phyloP scores from a whole-genome alignment of 2,113 vertebrate species.

The Otus sunia region DNA sequence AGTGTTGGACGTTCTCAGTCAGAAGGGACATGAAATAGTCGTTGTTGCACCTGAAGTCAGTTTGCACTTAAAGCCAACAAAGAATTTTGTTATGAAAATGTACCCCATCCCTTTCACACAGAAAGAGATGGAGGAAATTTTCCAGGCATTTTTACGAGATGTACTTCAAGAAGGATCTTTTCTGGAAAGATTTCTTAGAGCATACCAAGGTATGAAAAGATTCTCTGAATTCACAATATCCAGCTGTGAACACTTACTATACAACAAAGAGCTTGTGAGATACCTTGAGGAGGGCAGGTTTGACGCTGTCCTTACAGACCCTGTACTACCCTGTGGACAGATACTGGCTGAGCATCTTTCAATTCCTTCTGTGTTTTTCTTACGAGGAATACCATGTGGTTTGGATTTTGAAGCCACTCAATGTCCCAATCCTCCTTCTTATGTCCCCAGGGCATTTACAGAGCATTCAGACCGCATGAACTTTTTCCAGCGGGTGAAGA shows the following conservation, averaged over 20 bases:
- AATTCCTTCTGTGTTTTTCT: constrained; percentile 77
- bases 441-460: constrained; percentile 55
- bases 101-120: no score
- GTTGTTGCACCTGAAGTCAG: constrained; percentile 74
- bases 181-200: no score
- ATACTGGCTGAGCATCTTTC: constrained; percentile 74
- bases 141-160: no score
- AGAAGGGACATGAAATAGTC: constrained; percentile 76
- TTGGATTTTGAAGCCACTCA: constrained; percentile 72
- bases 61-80: no score
- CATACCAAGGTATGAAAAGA: background rate
- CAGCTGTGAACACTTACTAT: constrained; percentile 42
- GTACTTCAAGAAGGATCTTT: no score
- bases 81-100: no score
- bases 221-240: background rate
- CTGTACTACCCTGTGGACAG: constrained; percentile 80
- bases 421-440: constrained; percentile 80
- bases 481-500: constrained; percentile 79
- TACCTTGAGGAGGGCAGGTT: constrained; percentile 66
- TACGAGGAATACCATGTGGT: constrained; percentile 73
- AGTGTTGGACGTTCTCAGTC: constrained; percentile 70
- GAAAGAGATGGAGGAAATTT: no score
- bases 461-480: constrained; percentile 69
- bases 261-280: constrained; percentile 72
- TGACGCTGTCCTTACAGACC: constrained; percentile 80